Percentiles rank a stretch among this genome's conserved stretches.
These are phyloP conservation scores for Notospermus geniculatus DNA, from an alignment of 1,140 invertebrate genomes.

Conservation along the genomic window DNA sequence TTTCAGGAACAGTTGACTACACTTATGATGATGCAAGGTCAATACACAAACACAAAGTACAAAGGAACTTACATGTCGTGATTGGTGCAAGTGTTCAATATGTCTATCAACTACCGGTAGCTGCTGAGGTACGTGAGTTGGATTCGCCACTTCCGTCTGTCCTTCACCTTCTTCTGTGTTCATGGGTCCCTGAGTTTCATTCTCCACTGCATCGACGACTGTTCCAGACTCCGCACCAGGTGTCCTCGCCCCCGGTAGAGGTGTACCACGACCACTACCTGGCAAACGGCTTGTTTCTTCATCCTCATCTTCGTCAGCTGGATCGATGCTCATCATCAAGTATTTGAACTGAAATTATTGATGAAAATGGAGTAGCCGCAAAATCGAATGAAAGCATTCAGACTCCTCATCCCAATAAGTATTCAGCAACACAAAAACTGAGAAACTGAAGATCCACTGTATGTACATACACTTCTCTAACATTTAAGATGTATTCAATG, in stretches of 20 bases:
- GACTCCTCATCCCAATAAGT: not conserved
- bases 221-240: constrained; percentile 10
- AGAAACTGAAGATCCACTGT: constrained; percentile 8
- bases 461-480: too few relatives aligned
- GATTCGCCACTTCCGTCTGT: constrained; percentile 1
- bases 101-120: not conserved
- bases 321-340: constrained; percentile 86
- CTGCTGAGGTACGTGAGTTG: not conserved
- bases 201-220: not conserved
- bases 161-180: not conserved
- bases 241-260: constrained; percentile 20
- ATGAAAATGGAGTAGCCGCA: not conserved
- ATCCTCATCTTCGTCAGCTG: constrained; percentile 80
- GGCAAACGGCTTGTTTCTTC: constrained; percentile 25
- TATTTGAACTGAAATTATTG: constrained; percentile 74
- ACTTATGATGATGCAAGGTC: not conserved
- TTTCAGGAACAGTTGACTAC: too few relatives aligned
- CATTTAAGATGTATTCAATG: too few relatives aligned
- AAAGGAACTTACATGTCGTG: not conserved
- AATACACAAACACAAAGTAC: not conserved
- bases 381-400: not conserved
- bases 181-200: not conserved
- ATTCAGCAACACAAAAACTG: not conserved
- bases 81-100: not conserved
- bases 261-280: constrained; percentile 27